Evolutionary conservation across 2,113 vertebrate genomes (phyloP), one percentile per base, ranked within the genome.

Genomic region (Alethe castanea): DNA sequence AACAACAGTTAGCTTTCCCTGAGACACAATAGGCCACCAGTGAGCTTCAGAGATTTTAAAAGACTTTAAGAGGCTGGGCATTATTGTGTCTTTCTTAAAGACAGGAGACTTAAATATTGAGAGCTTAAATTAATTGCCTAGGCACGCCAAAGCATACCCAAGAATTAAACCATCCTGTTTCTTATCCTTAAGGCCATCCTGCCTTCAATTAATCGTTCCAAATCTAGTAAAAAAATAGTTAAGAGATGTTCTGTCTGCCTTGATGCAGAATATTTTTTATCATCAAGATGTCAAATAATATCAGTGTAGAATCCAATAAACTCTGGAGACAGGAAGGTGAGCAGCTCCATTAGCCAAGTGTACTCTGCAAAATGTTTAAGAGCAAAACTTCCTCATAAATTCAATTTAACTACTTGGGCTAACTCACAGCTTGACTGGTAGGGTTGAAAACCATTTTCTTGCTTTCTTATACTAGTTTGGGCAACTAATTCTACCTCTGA

Each of bases 311-410:
- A 90, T 36, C 50, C 60, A 86, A 33, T 7, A 69, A 69, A 20
- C 12, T 40, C 22, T 40, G 50, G 38, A 88, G 29, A 42, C 14
- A 78, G 47, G 25, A 88, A n/a, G 8, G 26, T 17, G 42, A 81
- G 47, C 45, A 81, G 33, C 19, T 86, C 31, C 1, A 2, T 29
- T 80, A 66, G 47, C 47, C 26, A 54, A 0, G 0, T 5, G 2
- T 66, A 50, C 19, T 56, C 60, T 53, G 13, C 47, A 66, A 33
- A 19, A 6, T 29, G 11, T 95, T 84, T 66, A 78, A 86, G 40
- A 77, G 50, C 11, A 82, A 94, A 81, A 69, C 24, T 19, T 88
- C 24, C 40, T 61, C 28, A 52, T 56, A 56, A 79, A 86, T 82
- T 76, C 33, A 24, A 31, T 50, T 71, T 65, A 86, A 57, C 23